Base-by-base conservation (phyloP, 2,888 invertebrate species). In the Melanophora roralis region DNA sequence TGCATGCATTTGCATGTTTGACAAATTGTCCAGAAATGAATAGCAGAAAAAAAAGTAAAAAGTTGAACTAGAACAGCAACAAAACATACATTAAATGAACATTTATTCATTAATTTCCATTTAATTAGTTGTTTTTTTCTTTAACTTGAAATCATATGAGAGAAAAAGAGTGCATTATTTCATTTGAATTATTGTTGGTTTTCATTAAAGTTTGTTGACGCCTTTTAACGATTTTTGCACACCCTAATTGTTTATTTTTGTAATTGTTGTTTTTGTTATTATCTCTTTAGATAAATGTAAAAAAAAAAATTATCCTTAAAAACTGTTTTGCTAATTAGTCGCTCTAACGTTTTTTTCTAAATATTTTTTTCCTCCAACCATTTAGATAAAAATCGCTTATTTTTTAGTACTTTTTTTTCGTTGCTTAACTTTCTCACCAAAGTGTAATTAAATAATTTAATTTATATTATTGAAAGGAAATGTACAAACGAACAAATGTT, bases 391-490 rank as follows among this genome's bases (percentile, higher is more conserved):
- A 76, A 80, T 80, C 80, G 76, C 71, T 72, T 71, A 57, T 59
- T 79, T 79, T 64, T 65, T 47, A 60, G 21, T 47, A 51, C 40
- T 45, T 67, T 59, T 51, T 51, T 62, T 77, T 60, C 60, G 55
- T 55, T 51, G 47, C 32, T 73, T 64, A 76, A 73, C 68, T 80
- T 76, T 73, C 72, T 76, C 75, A 79, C 72, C 76, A 72, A 80
- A 81, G 81, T 82, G 81, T 83, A 84, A 84, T 84, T 82, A 83
- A 84, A 84, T 84, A 82, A 84, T 84, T 83, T 84, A 74, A 84
- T 84, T 84, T 84, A 79, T 76, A 82, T 82, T 84, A 83, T 84
- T 83, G 83, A 84, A 83, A 83, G 82, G 69, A 81, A 83, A 74
- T 74, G 78, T 81, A 80, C 59, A 38, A 74, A 71, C 74, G 49